Conservation (phyloP, 2,113 vertebrate genomes). For the Dunckerocampus dactyliophorus region DNA sequence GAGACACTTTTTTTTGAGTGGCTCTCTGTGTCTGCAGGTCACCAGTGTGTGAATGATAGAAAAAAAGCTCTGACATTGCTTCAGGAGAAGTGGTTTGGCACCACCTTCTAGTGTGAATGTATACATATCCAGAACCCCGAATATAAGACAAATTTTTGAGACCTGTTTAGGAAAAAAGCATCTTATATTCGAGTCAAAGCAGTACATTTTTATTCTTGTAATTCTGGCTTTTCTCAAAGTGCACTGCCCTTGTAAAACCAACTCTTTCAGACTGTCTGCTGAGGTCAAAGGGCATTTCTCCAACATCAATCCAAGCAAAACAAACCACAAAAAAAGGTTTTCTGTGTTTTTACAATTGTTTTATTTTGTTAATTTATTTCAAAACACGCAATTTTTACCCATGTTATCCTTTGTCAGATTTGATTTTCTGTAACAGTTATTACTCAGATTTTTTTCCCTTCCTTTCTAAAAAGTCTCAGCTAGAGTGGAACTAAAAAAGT, state of each 20-base stretch:
- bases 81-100: no score
- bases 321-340: not conserved
- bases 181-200: no score
- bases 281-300: not conserved
- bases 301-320: slow-evolving; percentile 21
- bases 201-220: no score
- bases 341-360: slow-evolving; percentile 71
- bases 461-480: slow-evolving; percentile 72
- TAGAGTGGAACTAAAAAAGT: slow-evolving; percentile 75
- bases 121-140: no score
- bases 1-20: no score
- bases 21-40: no score
- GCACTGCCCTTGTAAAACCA: slow-evolving; percentile 9
- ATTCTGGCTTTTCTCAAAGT: no score
- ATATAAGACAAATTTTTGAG: no score
- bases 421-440: slow-evolving; percentile 79
- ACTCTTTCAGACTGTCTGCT: slow-evolving; percentile 9
- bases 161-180: no score
- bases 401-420: slow-evolving; percentile 75
- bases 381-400: slow-evolving; percentile 81
- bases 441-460: slow-evolving; percentile 75
- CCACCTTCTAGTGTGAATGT: no score
- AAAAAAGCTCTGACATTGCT: no score
- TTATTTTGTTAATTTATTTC: slow-evolving; percentile 78
- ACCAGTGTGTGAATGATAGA: no score